These are phyloP conservation scores for Tholera decimalis DNA, from an alignment of 2,888 invertebrate genomes.

Conservation along the genomic window DNA sequence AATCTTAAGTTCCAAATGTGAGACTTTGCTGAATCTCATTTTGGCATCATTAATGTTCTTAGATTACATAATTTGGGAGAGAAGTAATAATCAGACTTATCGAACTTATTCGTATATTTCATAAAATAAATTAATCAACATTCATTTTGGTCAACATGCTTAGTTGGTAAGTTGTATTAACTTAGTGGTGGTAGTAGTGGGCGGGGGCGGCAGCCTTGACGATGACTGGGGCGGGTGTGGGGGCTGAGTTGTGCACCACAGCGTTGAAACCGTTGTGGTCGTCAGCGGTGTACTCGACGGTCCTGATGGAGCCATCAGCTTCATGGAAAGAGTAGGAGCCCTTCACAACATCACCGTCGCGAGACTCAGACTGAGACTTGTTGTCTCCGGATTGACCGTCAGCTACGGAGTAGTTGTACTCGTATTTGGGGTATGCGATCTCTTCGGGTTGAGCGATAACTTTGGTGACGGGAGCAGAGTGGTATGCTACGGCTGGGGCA, in stretches of 20 bases:
- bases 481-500: slow-evolving; percentile 71
- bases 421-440: slow-evolving; percentile 77
- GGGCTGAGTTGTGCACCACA: slow-evolving; percentile 81
- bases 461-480: slow-evolving; percentile 70
- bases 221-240: slow-evolving; percentile 75
- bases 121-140: slow-evolving; percentile 74
- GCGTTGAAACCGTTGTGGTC: slow-evolving; percentile 87
- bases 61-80: not conserved
- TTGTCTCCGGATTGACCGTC: slow-evolving; percentile 90
- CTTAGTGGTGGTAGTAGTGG: slow-evolving; percentile 80
- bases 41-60: not conserved
- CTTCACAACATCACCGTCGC: slow-evolving; percentile 88
- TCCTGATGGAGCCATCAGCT: slow-evolving; percentile 88
- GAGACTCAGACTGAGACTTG: slow-evolving; percentile 87
- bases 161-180: slow-evolving; percentile 18
- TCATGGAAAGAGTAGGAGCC: slow-evolving; percentile 88
- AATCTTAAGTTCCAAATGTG: not conserved
- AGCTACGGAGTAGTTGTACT: slow-evolving; percentile 88
- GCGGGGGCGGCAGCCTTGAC: slow-evolving; percentile 77
- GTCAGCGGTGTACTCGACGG: slow-evolving; percentile 89
- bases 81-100: slow-evolving; percentile 33
- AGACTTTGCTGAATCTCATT: not conserved
- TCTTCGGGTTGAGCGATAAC: slow-evolving; percentile 68
- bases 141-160: slow-evolving; percentile 55
- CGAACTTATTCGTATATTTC: slow-evolving; percentile 70